Conservation (phyloP, 2,113 vertebrate genomes). For the Zosterops japonicus region DNA sequence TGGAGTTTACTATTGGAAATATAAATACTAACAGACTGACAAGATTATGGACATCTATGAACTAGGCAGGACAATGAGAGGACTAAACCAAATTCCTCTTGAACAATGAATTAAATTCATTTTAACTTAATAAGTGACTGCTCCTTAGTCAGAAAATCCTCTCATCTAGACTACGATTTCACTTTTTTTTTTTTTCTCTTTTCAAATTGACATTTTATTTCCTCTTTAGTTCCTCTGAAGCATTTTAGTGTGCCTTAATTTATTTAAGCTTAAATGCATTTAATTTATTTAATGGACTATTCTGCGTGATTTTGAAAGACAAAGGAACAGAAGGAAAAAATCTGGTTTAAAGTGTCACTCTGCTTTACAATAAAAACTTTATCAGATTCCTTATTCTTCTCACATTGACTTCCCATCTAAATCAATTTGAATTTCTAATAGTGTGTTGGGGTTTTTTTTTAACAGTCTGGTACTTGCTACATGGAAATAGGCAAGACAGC, state of each 20-base stretch:
- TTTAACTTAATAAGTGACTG: background rate
- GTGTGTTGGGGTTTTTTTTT: background rate
- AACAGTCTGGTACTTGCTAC: background rate
- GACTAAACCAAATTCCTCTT: background rate
- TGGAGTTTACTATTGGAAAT: background rate
- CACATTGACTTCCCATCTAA: background rate
- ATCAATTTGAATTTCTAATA: conserved; percentile 14
- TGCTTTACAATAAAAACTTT: conserved; percentile 1
- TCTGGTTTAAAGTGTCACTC: background rate
- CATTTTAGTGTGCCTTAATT: conserved; percentile 1
- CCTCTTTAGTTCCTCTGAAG: background rate
- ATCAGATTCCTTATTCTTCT: background rate
- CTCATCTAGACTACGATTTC: background rate
- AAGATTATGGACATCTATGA: background rate
- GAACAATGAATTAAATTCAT: background rate
- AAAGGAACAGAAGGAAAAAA: background rate
- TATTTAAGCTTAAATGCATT: background rate
- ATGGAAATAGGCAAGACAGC: background rate
- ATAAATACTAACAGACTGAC: background rate
- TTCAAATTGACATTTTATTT: conserved; percentile 16
- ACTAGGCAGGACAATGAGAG: background rate
- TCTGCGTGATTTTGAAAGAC: background rate
- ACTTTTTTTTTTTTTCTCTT: background rate
- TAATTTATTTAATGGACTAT: conserved; percentile 15
- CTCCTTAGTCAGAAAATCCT: background rate